Evolutionary conservation across 2,113 vertebrate species (phyloP), one percentile per base, ranked within the genome.

Genomic region (Crotalus horridus): DNA sequence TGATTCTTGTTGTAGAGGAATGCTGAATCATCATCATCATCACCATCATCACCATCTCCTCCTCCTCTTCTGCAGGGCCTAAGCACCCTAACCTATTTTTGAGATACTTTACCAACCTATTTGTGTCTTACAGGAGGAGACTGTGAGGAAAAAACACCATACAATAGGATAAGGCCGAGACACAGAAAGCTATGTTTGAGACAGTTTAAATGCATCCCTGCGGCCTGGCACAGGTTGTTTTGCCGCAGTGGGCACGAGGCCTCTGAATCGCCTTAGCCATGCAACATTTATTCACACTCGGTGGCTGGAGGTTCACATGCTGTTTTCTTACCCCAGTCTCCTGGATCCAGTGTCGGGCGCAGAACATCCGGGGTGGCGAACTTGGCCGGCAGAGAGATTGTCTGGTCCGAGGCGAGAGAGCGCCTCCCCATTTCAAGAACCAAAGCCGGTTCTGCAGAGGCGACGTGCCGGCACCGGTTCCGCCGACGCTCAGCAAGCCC

Each of bases 291-390:
- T 59, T 24, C 85, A 61, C 91, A 51, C 7, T 43, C 74, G 10
- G 54, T 43, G 55, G 51, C 53, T 2, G 55, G n/a, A 33, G 46
- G 12, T 85, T 39, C 85, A 53, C 24, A 6, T 9, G 88, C 48
- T 3, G 53, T 33, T 96, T 94, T 94, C 97, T 97, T 97, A 97
- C 97, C 97, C 96, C 94, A 95, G 88, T 54, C 95, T 96, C 96
- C 96, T 94, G 95, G 93, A 94, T 95, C 87, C 58, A 95, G 56
- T 94, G 48, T 46, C 88, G 91, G 87, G 56, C 13, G 87, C 90
- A 95, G 95, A 94, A 93, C 87, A 92, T 95, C 95, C 89, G 89
- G 94, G 54, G 15, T 1, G 20, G 54, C 91, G 91, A 93, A 93
- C 92, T 92, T 94, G 95, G 94, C 94, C 93, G 93, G 91, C 92